Percentiles rank a stretch among this genome's conserved stretches.
Conservation (phyloP, 2,797 vertebrate species). For the Threskiornis aethiopicus region DNA sequence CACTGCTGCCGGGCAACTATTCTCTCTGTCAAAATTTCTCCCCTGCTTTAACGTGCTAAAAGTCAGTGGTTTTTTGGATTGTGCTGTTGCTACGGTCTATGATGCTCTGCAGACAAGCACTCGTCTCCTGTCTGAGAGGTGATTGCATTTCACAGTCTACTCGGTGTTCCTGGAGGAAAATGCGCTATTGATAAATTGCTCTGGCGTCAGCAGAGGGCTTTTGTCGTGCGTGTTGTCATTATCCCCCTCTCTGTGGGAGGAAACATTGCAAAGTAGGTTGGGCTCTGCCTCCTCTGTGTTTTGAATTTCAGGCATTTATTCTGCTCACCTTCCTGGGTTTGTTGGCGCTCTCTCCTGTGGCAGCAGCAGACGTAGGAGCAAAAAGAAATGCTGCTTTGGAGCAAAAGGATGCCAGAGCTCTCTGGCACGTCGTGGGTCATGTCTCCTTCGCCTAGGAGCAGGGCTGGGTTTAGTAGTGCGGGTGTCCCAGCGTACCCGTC, state of each 20-base stretch:
- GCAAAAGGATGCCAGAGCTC: not conserved
- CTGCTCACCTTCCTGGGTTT: not conserved
- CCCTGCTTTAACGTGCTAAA: not conserved
- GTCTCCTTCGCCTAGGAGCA: not conserved
- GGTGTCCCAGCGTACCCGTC: not conserved
- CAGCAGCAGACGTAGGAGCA: not conserved
- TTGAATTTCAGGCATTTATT: not conserved
- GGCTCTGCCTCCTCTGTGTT: not conserved
- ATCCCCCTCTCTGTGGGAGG: not conserved
- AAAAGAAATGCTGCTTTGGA: not conserved
- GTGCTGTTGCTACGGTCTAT: not conserved
- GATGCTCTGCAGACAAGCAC: not conserved
- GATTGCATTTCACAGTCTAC: not conserved
- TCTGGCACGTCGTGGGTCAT: not conserved
- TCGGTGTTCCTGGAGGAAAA: not conserved
- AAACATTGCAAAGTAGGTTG: not conserved
- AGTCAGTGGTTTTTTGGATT: not conserved
- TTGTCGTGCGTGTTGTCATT: fast-evolving
- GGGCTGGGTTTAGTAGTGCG: not conserved
- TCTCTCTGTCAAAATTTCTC: not conserved
- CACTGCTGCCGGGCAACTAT: not conserved
- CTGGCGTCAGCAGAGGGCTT: slow-evolving; percentile 2
- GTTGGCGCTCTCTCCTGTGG: not conserved
- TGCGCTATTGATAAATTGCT: not conserved
- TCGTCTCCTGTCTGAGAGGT: not conserved